phyloP scores from a whole-genome alignment of 2,113 vertebrate genomes.

The Strix aluco region DNA sequence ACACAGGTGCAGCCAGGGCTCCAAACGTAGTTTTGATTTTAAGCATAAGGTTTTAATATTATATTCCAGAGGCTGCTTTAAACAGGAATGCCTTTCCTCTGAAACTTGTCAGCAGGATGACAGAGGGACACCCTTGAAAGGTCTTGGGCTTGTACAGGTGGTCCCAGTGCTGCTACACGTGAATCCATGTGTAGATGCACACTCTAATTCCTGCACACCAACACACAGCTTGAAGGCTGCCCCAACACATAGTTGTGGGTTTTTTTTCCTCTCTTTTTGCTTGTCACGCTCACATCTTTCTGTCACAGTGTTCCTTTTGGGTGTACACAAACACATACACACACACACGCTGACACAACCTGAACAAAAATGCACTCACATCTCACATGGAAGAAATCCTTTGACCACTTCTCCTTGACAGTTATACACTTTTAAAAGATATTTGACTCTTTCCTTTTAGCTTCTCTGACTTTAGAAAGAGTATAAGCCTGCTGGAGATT shows the following conservation, averaged over 20 bases:
- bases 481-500: conserved; percentile 79
- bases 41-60: neutral
- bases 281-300: neutral
- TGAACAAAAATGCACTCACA: conserved; percentile 29
- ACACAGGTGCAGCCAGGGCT: neutral
- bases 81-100: neutral
- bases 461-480: conserved; percentile 66
- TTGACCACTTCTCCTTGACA: conserved; percentile 67
- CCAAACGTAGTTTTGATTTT: neutral
- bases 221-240: neutral
- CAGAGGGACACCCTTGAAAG: neutral
- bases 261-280: neutral
- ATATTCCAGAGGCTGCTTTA: neutral
- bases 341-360: neutral
- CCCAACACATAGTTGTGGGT: too few relatives aligned
- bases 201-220: neutral
- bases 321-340: neutral
- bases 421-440: conserved; percentile 79
- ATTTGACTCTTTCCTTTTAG: conserved; percentile 81
- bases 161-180: neutral
- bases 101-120: neutral
- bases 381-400: conserved; percentile 65
- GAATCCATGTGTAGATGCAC: neutral
- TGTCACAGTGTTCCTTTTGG: neutral
- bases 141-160: neutral